Evolutionary conservation across 2,888 invertebrate genomes (phyloP), one percentile per base, ranked within the genome.

Genomic region (Pheosia tremula): DNA sequence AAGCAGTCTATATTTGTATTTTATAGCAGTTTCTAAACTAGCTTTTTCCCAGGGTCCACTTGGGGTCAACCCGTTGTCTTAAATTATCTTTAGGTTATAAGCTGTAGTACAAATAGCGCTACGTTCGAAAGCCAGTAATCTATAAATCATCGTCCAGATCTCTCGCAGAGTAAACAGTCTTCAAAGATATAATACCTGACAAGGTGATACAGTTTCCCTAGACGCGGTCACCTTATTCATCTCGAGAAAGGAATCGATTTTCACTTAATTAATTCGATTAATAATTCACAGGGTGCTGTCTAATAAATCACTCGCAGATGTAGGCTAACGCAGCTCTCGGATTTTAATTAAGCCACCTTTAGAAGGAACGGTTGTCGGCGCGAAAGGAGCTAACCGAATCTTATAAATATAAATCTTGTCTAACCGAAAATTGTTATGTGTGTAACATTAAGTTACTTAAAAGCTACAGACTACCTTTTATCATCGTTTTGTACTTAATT

Each of bases 221-320:
- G 6, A 24, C 24, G 49, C 49, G 50, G 50, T 50, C 50, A 50
- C 24, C 24, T 24, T 50, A 50, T 50, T 50, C 24, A 50, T 50
- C 13, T 24, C 24, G 9, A 50, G 49, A 50, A 53, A 36, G 4
- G 5, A 53, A 53, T 53, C 53, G 53, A 59, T 63, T 59, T 54
- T 62, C 56, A 53, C 60, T 60, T 63, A 63, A 63, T 63, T 63
- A 65, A 68, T 66, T 59, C 61, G 60, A 67, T 69, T 67, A 69
- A 69, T 67, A 63, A 69, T 69, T 64, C 58, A 56, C 61, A 60
- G 59, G 62, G 37, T 61, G 55, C 59, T 43, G 58, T 57, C 45
- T 59, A 64, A 70, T 72, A 68, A 72, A 72, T 69, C 69, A 63
- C 56, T 38, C 57, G 53, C 56, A 56, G 59, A 59, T 57, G 57